phyloP scores from a whole-genome alignment of 2,797 vertebrate species.

The Anisognathus igniventris region DNA sequence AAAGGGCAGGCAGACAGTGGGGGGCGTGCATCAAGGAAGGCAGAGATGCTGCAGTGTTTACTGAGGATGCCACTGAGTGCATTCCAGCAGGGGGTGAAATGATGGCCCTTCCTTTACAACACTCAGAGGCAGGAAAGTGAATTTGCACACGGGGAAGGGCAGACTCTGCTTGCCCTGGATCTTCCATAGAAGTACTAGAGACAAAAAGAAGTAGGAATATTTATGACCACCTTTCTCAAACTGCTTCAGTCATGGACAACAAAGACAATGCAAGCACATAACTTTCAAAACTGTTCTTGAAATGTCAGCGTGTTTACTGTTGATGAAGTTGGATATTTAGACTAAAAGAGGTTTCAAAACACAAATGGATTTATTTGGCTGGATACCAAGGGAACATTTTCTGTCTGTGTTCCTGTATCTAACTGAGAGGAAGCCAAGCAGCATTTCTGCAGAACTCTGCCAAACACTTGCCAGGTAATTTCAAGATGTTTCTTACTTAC shows the following conservation, averaged over 20 bases:
- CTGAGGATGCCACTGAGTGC: background rate
- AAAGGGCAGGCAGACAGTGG: background rate
- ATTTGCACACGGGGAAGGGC: background rate
- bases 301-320: background rate
- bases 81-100: background rate
- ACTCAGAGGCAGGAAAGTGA: background rate
- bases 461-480: background rate
- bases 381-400: background rate
- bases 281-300: background rate
- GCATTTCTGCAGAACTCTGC: background rate
- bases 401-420: background rate
- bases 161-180: background rate
- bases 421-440: background rate
- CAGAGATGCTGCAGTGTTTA: conserved; percentile 12
- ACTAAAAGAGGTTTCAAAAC: background rate
- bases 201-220: background rate
- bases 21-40: background rate
- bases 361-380: background rate
- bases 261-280: background rate
- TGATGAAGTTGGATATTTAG: background rate
- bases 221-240: background rate
- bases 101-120: background rate
- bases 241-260: background rate
- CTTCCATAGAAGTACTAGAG: background rate
- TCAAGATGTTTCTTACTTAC: conserved; percentile 74